These are phyloP conservation scores for Caranx ignobilis DNA, from an alignment of 2,113 vertebrate species.

Conservation along the genomic window DNA sequence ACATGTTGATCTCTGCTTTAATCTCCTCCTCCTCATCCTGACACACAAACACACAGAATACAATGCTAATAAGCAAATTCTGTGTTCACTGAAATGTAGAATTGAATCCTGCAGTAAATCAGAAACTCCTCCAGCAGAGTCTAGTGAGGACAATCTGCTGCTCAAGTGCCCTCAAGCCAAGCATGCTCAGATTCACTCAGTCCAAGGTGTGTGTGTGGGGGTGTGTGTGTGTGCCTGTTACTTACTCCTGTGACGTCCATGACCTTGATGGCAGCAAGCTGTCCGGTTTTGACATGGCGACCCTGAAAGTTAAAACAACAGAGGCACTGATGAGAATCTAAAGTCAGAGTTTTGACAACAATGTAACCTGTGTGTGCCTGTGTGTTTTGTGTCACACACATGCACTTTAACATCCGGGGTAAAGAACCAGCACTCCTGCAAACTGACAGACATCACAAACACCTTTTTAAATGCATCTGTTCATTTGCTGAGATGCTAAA, in stretches of 20 bases:
- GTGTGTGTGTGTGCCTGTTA: conserved; percentile 45
- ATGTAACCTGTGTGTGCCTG: neutral
- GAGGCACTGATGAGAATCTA: neutral
- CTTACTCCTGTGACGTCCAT: conserved; percentile 99
- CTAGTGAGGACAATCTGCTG: neutral
- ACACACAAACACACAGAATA: conserved; percentile 50
- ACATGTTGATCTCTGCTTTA: conserved; percentile 99
- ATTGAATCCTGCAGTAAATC: neutral
- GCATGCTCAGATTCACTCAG: no score
- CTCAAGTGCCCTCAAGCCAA: neutral
- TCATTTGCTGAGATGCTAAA: neutral
- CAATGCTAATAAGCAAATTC: neutral
- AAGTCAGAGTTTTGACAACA: neutral
- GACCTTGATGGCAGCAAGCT: conserved; percentile 98
- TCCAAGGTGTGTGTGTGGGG: neutral
- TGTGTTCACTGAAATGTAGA: neutral
- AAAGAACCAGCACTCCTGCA: no score
- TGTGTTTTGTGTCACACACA: no score
- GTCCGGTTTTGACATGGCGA: conserved; percentile 98
- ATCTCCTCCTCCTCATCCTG: conserved; percentile 99
- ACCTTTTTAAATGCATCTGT: no score
- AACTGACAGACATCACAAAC: no score
- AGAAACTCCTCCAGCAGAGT: neutral
- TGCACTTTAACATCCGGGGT: no score
- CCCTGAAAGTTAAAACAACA: conserved; percentile 83